Conservation (phyloP, 2,797 vertebrate genomes). For the Galago senegalensis region DNA sequence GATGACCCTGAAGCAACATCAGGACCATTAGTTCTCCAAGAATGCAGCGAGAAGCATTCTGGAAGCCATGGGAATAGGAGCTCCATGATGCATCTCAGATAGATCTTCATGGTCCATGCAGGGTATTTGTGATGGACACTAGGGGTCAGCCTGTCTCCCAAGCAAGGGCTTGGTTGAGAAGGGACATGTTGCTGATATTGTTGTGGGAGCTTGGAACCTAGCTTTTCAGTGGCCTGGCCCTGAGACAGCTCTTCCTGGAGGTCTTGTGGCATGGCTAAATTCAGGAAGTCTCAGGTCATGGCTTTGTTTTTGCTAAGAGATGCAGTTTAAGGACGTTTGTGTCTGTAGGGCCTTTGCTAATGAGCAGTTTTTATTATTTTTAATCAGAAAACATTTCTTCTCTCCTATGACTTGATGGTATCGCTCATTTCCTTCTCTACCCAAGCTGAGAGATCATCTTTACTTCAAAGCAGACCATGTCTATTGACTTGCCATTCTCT, state of each 20-base stretch:
- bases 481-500: conserved; percentile 40
- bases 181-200: background rate
- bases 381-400: conserved; percentile 15
- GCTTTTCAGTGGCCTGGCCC: background rate
- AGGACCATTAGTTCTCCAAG: background rate
- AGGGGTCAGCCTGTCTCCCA: background rate
- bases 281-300: conserved; percentile 16
- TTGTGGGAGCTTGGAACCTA: background rate
- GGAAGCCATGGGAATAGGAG: background rate
- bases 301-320: conserved; percentile 65
- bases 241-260: background rate
- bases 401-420: background rate
- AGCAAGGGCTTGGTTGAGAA: conserved; percentile 39
- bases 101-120: background rate
- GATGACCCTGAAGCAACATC: background rate
- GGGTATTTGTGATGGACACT: conserved; percentile 12
- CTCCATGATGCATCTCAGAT: background rate
- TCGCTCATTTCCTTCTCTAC: conserved; percentile 9
- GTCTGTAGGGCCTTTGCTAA: conserved; percentile 43
- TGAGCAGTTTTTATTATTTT: background rate
- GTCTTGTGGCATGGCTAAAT: conserved; percentile 1
- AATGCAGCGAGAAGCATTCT: conserved; percentile 25
- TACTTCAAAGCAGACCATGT: background rate
- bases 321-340: conserved; percentile 50
- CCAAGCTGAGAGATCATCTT: background rate